A percentile compares a stretch with the other conserved stretches of the same genome.
Conservation (phyloP, 2,888 invertebrate genomes). For the Chrysomela aeneicollis region DNA sequence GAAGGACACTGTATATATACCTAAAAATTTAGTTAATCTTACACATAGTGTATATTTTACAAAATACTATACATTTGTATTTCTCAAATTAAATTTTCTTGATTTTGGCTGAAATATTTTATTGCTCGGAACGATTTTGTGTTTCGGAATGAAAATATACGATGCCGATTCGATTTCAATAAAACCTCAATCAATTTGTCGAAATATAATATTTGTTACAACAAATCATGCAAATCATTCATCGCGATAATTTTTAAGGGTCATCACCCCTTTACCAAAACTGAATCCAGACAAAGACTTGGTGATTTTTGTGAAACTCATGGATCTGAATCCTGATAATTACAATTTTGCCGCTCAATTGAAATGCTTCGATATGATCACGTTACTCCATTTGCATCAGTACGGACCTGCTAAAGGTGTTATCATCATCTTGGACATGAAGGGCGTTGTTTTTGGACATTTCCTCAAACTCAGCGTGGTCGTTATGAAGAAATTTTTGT, state of each 20-base stretch:
- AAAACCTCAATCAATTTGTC: too few relatives aligned
- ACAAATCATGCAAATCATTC: background rate
- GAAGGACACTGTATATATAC: too few relatives aligned
- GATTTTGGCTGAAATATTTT: too few relatives aligned
- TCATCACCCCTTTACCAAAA: slow-evolving; percentile 43
- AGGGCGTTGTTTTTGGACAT: slow-evolving; percentile 69
- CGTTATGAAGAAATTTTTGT: slow-evolving; percentile 73
- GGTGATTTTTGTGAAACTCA: slow-evolving; percentile 49
- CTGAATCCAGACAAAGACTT: slow-evolving; percentile 49
- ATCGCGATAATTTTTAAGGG: slow-evolving; percentile 34
- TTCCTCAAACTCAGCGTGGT: slow-evolving; percentile 70
- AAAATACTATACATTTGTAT: too few relatives aligned
- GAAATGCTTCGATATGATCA: slow-evolving; percentile 66
- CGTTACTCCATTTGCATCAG: slow-evolving; percentile 67
- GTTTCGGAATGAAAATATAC: too few relatives aligned
- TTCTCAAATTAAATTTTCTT: too few relatives aligned
- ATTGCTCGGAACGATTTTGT: too few relatives aligned
- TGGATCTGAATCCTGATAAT: slow-evolving; percentile 67
- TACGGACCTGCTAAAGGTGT: slow-evolving; percentile 67
- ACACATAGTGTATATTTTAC: too few relatives aligned
- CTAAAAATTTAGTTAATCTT: too few relatives aligned
- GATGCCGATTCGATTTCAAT: too few relatives aligned
- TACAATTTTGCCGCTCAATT: slow-evolving; percentile 66
- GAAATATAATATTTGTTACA: too few relatives aligned
- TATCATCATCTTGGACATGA: slow-evolving; percentile 71